Evolutionary conservation across 2,888 invertebrate species (phyloP).

Genomic region (Julus scandinavius): DNA sequence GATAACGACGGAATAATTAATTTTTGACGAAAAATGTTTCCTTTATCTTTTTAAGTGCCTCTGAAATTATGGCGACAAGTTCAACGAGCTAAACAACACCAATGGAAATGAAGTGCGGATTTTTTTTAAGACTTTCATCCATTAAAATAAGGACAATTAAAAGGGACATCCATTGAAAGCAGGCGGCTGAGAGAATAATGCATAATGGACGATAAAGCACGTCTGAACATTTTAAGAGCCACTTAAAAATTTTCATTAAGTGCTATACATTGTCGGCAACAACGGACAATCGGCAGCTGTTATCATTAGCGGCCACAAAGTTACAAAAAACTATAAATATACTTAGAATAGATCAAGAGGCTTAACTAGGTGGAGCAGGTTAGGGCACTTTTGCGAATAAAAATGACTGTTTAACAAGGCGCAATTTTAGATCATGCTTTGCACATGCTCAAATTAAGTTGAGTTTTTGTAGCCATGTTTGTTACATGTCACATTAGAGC

Average conservation of each 20-base stretch:
- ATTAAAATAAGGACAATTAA: background rate
- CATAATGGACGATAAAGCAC: background rate
- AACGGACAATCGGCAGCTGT: background rate
- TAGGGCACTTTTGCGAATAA: too few relatives aligned
- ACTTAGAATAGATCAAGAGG: too few relatives aligned
- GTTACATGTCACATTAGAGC: too few relatives aligned
- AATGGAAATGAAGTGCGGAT: background rate
- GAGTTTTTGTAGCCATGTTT: too few relatives aligned
- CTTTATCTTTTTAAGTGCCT: background rate
- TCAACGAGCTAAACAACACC: background rate
- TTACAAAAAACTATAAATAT: too few relatives aligned
- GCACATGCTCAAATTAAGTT: too few relatives aligned
- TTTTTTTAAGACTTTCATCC: background rate
- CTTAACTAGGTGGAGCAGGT: too few relatives aligned
- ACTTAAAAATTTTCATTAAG: background rate
- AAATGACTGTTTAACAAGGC: too few relatives aligned
- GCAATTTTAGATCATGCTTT: too few relatives aligned
- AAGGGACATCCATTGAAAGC: background rate
- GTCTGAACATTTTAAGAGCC: background rate
- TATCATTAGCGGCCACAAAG: too few relatives aligned
- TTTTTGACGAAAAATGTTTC: slow-evolving; percentile 34
- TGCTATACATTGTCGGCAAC: background rate
- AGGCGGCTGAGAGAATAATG: background rate
- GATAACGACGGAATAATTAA: slow-evolving; percentile 43
- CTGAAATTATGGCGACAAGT: slow-evolving; percentile 4